Percentiles rank a stretch among this genome's conserved stretches.
These are phyloP conservation scores for Philypnodon macrostomus DNA, from an alignment of 2,797 vertebrate species.

Conservation along the genomic window DNA sequence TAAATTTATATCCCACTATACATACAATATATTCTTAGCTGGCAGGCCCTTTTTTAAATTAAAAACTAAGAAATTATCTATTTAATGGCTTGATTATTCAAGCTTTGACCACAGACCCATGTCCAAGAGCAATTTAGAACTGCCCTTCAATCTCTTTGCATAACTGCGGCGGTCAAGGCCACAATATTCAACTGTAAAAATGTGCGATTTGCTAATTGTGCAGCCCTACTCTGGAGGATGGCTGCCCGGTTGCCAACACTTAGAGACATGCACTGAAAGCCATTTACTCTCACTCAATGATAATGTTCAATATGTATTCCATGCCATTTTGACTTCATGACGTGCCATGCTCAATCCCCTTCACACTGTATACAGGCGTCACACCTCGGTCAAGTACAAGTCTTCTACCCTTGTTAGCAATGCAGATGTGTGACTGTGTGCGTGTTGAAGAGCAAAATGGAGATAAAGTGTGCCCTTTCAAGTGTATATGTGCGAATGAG, in stretches of 20 bases:
- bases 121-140: background rate
- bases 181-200: too few relatives aligned
- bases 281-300: too few relatives aligned
- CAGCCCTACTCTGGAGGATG: too few relatives aligned
- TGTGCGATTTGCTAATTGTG: too few relatives aligned
- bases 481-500: conserved; percentile 21
- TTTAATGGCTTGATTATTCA: too few relatives aligned
- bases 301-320: background rate
- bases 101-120: background rate
- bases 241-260: too few relatives aligned
- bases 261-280: too few relatives aligned
- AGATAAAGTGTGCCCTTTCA: conserved; percentile 46
- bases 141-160: background rate
- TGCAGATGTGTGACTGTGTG: conserved; percentile 6
- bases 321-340: background rate
- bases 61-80: too few relatives aligned
- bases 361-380: background rate
- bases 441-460: conserved; percentile 25
- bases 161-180: too few relatives aligned
- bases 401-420: conserved; percentile 8
- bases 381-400: conserved; percentile 6
- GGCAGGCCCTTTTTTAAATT: too few relatives aligned
- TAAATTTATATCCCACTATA: too few relatives aligned
- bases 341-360: background rate
- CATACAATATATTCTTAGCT: too few relatives aligned